Evolutionary conservation across 2,797 vertebrate species (phyloP), one percentile per base, ranked within the genome.

Genomic region (Sebastes minor): DNA sequence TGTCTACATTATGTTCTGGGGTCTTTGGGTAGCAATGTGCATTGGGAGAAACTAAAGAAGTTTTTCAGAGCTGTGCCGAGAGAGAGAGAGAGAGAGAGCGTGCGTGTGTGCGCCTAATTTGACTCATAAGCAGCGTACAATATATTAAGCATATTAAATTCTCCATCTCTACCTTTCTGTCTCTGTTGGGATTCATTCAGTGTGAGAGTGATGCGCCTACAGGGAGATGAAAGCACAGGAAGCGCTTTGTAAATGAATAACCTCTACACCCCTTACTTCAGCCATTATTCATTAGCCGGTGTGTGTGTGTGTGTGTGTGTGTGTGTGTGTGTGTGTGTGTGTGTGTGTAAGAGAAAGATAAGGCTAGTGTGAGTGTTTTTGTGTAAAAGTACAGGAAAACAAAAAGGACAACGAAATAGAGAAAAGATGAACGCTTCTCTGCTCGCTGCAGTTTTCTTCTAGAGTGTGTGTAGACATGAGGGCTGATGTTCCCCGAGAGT

Each of bases 221-320:
- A 30, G 77, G 55, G 63, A 74, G 38, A 86, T 81, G 57, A 74
- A 79, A 69, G 71, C 60, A 63, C 42, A 75, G 71, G 72, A 80
- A 75, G 74, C 52, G 61, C 76, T 85, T 80, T 81, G 55, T 75
- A 86, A 87, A 84, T 74, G 18, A 80, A 73, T 80, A 83, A 78
- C 78, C 80, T 83, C 70, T 62, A 11, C 2, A 3, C 4, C 18
- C 18, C 65, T 71, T 27, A 53, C 38, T 64, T 70, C 27, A 66
- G 74, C 64, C 69, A 65, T 74, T 70, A 71, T 65, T 74, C 74
- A 74, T 74, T 70, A 59, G 66, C 5, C 22, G 6, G 33, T 10
- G 18, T 23, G 38, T 20, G 59, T 16, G 30, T 56, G 68, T 16
- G 66, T 30, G 52, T 23, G 60, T 60, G 64, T 52, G 64, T 23